Evolutionary conservation across 2,888 invertebrate genomes (phyloP).

Genomic region (Zhuqinia jingwanae): DNA sequence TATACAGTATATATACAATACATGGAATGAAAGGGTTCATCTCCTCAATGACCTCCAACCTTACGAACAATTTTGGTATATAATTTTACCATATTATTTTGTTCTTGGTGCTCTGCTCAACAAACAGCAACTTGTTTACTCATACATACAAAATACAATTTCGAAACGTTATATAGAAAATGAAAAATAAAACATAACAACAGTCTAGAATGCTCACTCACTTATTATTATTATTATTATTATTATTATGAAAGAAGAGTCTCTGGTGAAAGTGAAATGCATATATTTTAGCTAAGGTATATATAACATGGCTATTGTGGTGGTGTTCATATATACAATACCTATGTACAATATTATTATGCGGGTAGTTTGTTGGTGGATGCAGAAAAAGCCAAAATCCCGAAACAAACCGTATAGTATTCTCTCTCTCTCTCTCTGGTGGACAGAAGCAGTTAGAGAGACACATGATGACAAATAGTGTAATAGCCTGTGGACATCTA

Average conservation of each 20-base stretch:
- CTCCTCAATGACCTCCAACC: conserved; percentile 4
- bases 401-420: conserved; percentile 20
- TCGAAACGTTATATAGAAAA: background rate
- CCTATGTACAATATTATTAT: no score
- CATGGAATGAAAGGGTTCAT: no score
- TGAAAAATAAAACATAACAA: background rate
- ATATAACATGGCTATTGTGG: background rate
- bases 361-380: background rate
- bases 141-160: conserved; percentile 48
- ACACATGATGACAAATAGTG: conserved; percentile 71
- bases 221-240: no score
- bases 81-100: conserved; percentile 30
- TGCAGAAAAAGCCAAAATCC: conserved; percentile 22
- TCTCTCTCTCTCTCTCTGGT: conserved; percentile 12
- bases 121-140: conserved; percentile 56
- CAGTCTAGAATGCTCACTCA: no score
- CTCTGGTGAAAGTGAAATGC: background rate
- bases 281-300: background rate
- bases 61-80: background rate
- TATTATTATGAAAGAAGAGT: no score
- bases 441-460: conserved; percentile 57
- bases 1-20: background rate
- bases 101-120: background rate
- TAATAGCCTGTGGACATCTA: conserved; percentile 71
- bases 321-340: background rate